Evolutionary conservation across 2,113 vertebrate genomes (phyloP).

Genomic region (Camelus bactrianus): DNA sequence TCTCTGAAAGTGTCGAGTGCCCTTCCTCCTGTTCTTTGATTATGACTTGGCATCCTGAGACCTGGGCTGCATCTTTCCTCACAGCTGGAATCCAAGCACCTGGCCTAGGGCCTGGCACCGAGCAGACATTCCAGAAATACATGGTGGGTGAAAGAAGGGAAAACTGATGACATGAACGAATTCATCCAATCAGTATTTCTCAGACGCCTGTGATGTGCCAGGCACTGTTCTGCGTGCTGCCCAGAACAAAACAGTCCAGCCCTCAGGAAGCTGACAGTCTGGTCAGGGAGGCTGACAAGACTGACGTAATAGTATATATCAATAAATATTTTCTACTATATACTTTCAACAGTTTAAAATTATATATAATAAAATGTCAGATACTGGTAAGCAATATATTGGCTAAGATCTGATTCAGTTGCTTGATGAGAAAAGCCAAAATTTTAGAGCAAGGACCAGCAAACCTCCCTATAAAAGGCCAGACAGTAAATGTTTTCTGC

Average conservation of each 20-base stretch:
- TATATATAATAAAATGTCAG: not conserved
- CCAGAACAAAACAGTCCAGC: not conserved
- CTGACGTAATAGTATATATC: not conserved
- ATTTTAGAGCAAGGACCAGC: not conserved
- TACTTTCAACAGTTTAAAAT: not conserved
- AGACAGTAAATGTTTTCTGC: not conserved
- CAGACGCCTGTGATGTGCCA: not conserved
- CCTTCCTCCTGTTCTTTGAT: not conserved
- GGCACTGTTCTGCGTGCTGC: not conserved
- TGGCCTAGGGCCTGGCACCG: not conserved
- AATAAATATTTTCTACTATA: not conserved
- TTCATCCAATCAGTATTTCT: not conserved
- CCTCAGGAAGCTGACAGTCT: not conserved
- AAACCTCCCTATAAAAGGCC: not conserved
- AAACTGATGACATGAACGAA: not conserved
- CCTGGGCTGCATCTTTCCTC: not conserved
- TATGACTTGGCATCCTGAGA: not conserved
- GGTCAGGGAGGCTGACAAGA: not conserved
- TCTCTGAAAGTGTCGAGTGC: not conserved
- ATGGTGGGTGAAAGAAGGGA: not conserved
- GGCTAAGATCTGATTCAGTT: not conserved
- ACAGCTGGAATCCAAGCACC: not conserved
- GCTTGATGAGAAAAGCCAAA: not conserved
- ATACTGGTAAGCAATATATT: not conserved
- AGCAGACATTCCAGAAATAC: not conserved